A percentile compares a stretch with the other conserved stretches of the same genome.
These are phyloP conservation scores for Scaptomyza polygonia DNA, from an alignment of 2,888 invertebrate species.

Conservation along the genomic window DNA sequence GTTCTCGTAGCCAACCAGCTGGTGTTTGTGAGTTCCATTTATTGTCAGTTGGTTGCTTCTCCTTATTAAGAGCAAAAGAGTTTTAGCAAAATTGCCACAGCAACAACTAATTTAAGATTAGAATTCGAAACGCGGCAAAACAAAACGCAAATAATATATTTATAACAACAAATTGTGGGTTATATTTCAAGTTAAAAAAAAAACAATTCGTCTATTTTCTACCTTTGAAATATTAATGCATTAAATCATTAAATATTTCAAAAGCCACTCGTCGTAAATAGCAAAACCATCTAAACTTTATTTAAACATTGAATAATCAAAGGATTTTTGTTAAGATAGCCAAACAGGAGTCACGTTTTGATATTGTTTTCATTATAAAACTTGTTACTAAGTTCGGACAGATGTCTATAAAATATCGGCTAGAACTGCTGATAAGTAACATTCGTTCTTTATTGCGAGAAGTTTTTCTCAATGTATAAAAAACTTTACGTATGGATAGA, in stretches of 20 bases:
- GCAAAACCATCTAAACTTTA: no score
- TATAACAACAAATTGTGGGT: no score
- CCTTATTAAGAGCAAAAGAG: constrained; percentile 20
- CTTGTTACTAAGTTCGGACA: no score
- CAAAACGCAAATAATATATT: neutral
- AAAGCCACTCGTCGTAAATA: no score
- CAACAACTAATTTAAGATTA: constrained; percentile 54
- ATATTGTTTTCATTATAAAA: no score
- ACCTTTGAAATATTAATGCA: no score
- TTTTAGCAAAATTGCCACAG: constrained; percentile 37
- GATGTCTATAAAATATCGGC: neutral
- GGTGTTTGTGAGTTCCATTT: constrained; percentile 39
- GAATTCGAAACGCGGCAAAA: constrained; percentile 41
- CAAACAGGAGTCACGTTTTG: no score
- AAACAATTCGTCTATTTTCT: no score
- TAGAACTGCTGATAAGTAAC: neutral
- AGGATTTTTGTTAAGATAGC: no score
- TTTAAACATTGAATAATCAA: no score
- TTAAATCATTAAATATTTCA: no score
- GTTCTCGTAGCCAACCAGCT: constrained; percentile 9
- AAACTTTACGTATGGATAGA: neutral
- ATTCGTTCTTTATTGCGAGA: neutral
- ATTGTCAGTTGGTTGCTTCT: constrained; percentile 54
- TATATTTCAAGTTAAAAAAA: no score
- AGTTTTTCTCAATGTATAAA: constrained; percentile 12